Evolutionary conservation across 2,888 invertebrate species (phyloP), one percentile per base, ranked within the genome.

Genomic region (Microplitis deprimator): DNA sequence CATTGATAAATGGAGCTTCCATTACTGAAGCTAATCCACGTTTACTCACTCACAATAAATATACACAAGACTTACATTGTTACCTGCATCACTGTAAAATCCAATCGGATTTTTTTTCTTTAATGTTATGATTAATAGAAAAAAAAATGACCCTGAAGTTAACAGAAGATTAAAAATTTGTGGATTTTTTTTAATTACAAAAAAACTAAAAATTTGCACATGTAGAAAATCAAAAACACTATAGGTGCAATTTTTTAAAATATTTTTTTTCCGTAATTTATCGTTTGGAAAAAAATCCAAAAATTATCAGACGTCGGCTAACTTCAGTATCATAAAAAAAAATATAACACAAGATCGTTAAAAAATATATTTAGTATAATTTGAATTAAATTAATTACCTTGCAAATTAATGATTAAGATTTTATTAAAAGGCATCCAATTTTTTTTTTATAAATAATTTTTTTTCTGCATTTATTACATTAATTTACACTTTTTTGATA

Each of bases 1-100:
- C 76, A 64, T 59, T 40, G 65, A 73, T 65, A 70, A 77, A 70
- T 62, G 76, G 79, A 77, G 80, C 80, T 81, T 80, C 78, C 78
- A 79, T 71, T 38, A 72, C 68, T 29, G 65, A 62, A 77, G 70
- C 73, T 70, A 69, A 77, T 20, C 59, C 64, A 77, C 69, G 29
- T 50, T 50, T 50, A 50, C 50, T 50, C 50, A 50, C 50, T 50
- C 50, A 50, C 40, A 61, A 64, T 39, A 59, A 60, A 50, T 40
- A 50, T 50, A 7, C 50, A 50, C 6, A 50, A 50, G 50, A 50
- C 50, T 50, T 50, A 50, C 50, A 50, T 50, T 50, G 50, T 50
- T 50, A 50, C 50, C 50, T 50, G 50, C 50, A 50, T 50, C 50
- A 50, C 5, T 50, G 13, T 10, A 5, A 50, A 50, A 50, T 50